Percentiles rank a stretch among this genome's conserved stretches.
phyloP scores from a whole-genome alignment of 1,140 invertebrate genomes.

The Brachionus asplanchnoidis region DNA sequence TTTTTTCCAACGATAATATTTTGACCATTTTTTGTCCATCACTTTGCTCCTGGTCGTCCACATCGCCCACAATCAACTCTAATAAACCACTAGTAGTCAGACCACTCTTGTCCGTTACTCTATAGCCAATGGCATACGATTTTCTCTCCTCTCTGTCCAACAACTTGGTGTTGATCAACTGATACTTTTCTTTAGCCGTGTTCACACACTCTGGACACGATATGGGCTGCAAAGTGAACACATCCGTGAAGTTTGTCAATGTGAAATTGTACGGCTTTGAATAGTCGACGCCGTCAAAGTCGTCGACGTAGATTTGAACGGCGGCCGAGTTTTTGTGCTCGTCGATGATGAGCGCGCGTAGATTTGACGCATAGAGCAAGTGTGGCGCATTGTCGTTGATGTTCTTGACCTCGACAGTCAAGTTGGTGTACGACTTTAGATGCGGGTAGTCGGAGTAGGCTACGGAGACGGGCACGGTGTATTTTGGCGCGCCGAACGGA shows the following conservation, averaged over 20 bases:
- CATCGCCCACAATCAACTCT: constrained; percentile 10
- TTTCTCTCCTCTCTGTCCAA: not conserved
- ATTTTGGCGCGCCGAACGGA: not conserved
- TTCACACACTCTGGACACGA: not conserved
- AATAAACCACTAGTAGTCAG: not conserved
- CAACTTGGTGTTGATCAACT: not conserved
- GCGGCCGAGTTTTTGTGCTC: not conserved
- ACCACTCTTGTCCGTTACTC: not conserved
- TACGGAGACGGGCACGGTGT: not conserved
- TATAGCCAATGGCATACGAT: not conserved
- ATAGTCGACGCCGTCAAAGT: not conserved
- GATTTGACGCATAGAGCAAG: not conserved
- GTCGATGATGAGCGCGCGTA: constrained; percentile 1
- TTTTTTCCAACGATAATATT: constrained; percentile 23
- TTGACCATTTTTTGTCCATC: not conserved
- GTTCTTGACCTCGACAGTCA: not conserved
- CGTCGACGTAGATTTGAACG: not conserved
- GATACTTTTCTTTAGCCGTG: not conserved
- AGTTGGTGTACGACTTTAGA: not conserved
- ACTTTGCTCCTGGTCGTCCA: not conserved
- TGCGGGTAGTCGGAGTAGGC: not conserved
- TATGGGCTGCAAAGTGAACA: not conserved
- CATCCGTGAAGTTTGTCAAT: not conserved
- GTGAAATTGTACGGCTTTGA: not conserved
- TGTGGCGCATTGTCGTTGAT: constrained; percentile 22